Evolutionary conservation across 2,113 vertebrate species (phyloP).

Genomic region (Microtus oregoni): DNA sequence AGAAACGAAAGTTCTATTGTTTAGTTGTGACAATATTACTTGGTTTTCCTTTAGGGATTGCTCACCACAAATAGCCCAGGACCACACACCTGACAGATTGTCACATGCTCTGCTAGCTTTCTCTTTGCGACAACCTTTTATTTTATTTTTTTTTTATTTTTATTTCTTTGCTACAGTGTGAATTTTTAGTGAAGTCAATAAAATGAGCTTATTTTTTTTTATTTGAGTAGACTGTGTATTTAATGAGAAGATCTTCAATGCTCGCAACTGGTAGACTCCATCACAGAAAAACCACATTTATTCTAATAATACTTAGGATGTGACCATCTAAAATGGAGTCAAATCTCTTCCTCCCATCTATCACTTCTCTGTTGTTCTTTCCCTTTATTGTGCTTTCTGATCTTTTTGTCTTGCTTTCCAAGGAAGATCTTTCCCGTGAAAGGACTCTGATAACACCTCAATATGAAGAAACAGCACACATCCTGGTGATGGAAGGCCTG

Average conservation of each 20-base stretch:
- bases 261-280: neutral
- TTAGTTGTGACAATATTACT: neutral
- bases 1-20: slow-evolving; percentile 13
- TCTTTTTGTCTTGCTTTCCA: slow-evolving; percentile 27
- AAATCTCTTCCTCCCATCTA: neutral
- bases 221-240: neutral
- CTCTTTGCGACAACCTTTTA: neutral
- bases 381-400: neutral
- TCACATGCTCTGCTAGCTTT: neutral
- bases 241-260: neutral
- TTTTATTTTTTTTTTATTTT: neutral
- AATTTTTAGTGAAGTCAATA: neutral
- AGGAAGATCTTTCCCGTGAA: slow-evolving; percentile 11
- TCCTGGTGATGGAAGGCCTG: slow-evolving; percentile 63
- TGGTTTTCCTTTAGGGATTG: neutral
- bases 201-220: neutral
- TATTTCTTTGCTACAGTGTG: neutral
- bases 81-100: neutral
- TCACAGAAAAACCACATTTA: neutral
- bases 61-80: neutral
- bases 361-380: neutral
- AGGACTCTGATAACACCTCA: slow-evolving; percentile 16
- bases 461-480: slow-evolving; percentile 48
- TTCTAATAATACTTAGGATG: neutral
- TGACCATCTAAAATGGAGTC: neutral